These are phyloP conservation scores for Pocillopora verrucosa DNA, from an alignment of 64 coral and sea anemone genomes.

Conservation along the genomic window DNA sequence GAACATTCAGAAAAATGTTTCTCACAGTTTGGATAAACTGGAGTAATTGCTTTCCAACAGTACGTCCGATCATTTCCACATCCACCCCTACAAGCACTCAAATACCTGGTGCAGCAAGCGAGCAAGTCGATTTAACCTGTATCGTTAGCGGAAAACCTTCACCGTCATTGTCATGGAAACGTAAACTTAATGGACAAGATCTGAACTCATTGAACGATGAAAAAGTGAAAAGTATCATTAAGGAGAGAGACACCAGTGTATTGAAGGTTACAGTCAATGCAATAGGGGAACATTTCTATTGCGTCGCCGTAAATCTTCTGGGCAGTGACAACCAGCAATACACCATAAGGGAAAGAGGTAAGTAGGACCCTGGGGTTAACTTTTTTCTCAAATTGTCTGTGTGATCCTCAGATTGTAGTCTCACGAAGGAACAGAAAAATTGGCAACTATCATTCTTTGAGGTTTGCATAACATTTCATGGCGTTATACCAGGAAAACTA, in stretches of 20 bases:
- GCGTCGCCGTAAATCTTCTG: conserved; percentile 70
- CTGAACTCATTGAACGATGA: neutral
- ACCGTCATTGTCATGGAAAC: conserved; percentile 53
- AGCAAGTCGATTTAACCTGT: conserved; percentile 38
- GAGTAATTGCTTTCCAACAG: conserved; percentile 30
- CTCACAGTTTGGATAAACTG: neutral
- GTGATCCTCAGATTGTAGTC: neutral
- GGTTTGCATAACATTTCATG: no score
- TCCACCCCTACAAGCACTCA: conserved; percentile 63
- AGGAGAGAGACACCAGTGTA: neutral
- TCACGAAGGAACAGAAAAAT: no score
- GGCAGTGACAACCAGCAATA: conserved; percentile 52
- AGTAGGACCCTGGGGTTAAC: no score
- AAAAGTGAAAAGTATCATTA: conserved; percentile 7
- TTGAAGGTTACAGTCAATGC: conserved; percentile 7
- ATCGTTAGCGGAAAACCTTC: conserved; percentile 37
- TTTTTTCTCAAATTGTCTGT: no score
- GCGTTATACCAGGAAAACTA: no score
- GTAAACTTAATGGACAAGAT: conserved; percentile 1
- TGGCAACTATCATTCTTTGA: no score
- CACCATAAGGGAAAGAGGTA: conserved; percentile 74
- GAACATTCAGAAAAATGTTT: no score
- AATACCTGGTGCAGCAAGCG: conserved; percentile 42
- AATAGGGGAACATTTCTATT: conserved; percentile 53
- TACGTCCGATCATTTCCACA: conserved; percentile 60